A percentile compares a stretch with the other conserved stretches of the same genome.
These are phyloP conservation scores for Cyphomyrmex costatus DNA, from an alignment of 1,140 invertebrate species.

Conservation along the genomic window DNA sequence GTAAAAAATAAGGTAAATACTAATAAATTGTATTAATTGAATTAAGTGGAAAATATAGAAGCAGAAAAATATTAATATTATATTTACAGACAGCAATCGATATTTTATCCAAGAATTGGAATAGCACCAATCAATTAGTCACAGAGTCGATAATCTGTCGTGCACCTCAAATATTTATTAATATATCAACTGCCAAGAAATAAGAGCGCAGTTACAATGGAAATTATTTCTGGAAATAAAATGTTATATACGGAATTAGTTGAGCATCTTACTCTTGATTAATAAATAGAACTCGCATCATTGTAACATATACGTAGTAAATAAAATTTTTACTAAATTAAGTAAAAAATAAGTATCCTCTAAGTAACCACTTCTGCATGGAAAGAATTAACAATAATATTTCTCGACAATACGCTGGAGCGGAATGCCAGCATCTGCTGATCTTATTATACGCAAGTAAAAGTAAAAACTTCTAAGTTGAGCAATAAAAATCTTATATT, in stretches of 20 bases:
- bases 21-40: constrained; percentile 4
- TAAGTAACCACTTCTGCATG: not conserved
- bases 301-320: not conserved
- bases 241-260: not conserved
- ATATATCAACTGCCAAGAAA: not conserved
- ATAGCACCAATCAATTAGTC: not conserved
- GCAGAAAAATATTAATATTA: not conserved
- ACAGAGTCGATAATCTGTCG: not conserved
- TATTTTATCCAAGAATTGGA: constrained; percentile 5
- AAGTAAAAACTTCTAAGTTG: not conserved
- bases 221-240: constrained; percentile 10
- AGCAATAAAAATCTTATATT: constrained; percentile 30
- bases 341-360: not conserved
- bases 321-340: not conserved
- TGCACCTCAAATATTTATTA: constrained; percentile 18
- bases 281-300: not conserved
- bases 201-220: not conserved
- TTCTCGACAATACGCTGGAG: not conserved
- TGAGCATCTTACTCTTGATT: not conserved
- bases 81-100: not conserved
- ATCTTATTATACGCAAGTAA: not conserved
- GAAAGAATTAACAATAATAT: constrained; percentile 1
- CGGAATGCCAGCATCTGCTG: not conserved
- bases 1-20: no score
- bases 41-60: not conserved